phyloP scores from a whole-genome alignment of 2,888 invertebrate genomes.

The Drosophila phalerata region DNA sequence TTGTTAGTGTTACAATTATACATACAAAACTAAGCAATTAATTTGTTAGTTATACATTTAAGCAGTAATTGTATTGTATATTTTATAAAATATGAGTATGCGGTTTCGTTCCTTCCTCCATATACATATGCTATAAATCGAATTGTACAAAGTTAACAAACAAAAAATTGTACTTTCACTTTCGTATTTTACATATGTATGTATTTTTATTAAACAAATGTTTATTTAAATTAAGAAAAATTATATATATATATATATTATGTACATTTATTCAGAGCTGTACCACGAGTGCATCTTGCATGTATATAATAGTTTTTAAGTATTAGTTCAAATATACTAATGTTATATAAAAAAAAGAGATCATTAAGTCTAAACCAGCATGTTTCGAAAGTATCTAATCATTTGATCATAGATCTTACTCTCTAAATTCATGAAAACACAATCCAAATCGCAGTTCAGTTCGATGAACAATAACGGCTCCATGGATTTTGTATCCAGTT shows the following conservation, averaged over 20 bases:
- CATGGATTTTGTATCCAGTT: constrained; percentile 25
- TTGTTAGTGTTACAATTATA: constrained; percentile 3
- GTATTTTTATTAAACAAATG: constrained; percentile 40
- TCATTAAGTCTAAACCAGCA: constrained; percentile 65
- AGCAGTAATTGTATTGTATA: constrained; percentile 12
- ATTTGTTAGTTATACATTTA: constrained; percentile 4
- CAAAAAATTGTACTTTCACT: constrained; percentile 27
- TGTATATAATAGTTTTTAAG: constrained; percentile 55
- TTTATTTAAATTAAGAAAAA: constrained; percentile 15
- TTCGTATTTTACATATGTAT: constrained; percentile 39
- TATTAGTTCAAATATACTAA: constrained; percentile 69
- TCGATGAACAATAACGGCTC: constrained; percentile 70
- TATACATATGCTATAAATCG: constrained; percentile 6
- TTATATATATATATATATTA: constrained; percentile 15
- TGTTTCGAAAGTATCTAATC: constrained; percentile 76
- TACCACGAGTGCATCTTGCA: constrained; percentile 13
- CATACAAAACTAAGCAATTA: constrained; percentile 4
- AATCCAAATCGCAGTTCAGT: constrained; percentile 76
- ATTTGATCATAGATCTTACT: constrained; percentile 68
- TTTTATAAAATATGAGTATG: constrained; percentile 12
- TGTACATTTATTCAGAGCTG: constrained; percentile 43
- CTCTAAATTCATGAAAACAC: constrained; percentile 66
- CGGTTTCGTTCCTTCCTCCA: constrained; percentile 50
- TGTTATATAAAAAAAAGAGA: constrained; percentile 38
- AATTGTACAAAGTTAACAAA: constrained; percentile 48